Conservation (phyloP, 2,797 vertebrate genomes). For the Enoplosus armatus region DNA sequence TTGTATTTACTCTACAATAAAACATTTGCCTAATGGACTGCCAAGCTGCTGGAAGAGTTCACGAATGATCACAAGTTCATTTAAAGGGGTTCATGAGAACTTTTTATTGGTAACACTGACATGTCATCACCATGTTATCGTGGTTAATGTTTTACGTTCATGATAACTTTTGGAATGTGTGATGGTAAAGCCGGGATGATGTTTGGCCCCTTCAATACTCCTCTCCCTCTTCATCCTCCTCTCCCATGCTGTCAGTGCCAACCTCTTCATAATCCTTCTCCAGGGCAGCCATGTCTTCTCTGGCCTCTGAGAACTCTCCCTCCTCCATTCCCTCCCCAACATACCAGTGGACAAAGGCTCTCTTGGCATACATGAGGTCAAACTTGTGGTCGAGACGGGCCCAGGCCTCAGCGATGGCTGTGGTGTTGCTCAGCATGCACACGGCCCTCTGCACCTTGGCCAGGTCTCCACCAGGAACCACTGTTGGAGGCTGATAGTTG, state of each 20-base stretch:
- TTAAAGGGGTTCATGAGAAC: constrained; percentile 16
- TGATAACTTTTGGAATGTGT: constrained; percentile 61
- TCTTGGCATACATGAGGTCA: too few relatives aligned
- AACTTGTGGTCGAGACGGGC: too few relatives aligned
- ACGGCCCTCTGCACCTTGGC: too few relatives aligned
- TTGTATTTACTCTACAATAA: background rate
- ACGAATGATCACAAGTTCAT: constrained; percentile 30
- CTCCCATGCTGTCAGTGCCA: constrained; percentile 88
- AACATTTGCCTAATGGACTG: background rate
- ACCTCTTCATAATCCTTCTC: constrained; percentile 99
- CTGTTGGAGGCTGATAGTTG: too few relatives aligned
- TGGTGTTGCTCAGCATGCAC: too few relatives aligned
- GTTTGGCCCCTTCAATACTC: constrained; percentile 79
- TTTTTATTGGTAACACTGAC: constrained; percentile 75
- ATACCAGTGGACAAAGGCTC: constrained; percentile 97
- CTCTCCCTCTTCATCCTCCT: constrained; percentile 87
- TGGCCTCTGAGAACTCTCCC: constrained; percentile 94
- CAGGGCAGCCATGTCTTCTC: constrained; percentile 95
- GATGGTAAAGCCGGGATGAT: constrained; percentile 31
- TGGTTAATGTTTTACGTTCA: constrained; percentile 54
- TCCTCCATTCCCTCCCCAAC: constrained; percentile 98
- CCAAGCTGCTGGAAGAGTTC: accelerated
- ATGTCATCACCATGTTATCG: constrained; percentile 45
- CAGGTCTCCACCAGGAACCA: too few relatives aligned
- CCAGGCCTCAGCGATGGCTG: too few relatives aligned